A percentile compares a stretch with the other conserved stretches of the same genome.
Evolutionary conservation across 2,888 invertebrate genomes (phyloP).

Genomic region (Drosophila pseudotalamancana): DNA sequence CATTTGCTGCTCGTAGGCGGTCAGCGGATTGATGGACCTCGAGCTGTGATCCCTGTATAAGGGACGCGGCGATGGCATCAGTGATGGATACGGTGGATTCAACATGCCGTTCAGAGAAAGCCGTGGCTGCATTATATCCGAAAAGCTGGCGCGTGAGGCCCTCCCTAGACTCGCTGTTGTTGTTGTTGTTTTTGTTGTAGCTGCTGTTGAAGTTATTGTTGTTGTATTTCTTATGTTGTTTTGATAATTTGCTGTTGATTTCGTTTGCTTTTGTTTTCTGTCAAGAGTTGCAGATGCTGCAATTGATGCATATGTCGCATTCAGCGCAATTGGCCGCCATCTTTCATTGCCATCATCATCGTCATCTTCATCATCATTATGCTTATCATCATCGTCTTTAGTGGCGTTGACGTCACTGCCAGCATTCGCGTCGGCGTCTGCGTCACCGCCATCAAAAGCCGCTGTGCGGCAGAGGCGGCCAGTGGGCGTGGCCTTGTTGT

Average conservation of each 20-base stretch:
- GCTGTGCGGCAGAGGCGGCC: constrained; percentile 52
- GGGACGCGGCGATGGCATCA: constrained; percentile 83
- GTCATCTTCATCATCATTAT: not conserved
- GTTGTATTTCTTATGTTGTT: constrained; percentile 36
- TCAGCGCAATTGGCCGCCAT: constrained; percentile 49
- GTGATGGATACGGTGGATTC: constrained; percentile 80
- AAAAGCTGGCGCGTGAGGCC: constrained; percentile 78
- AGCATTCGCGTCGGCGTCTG: constrained; percentile 28
- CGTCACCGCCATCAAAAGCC: constrained; percentile 64
- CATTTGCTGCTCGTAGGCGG: constrained; percentile 81
- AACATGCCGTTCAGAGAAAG: constrained; percentile 83
- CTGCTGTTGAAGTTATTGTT: constrained; percentile 29
- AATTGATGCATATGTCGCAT: constrained; percentile 37
- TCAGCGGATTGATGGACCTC: constrained; percentile 82
- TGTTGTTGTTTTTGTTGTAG: constrained; percentile 30
- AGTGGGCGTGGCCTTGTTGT: constrained; percentile 35
- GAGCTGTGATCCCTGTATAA: constrained; percentile 82
- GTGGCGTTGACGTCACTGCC: constrained; percentile 40
- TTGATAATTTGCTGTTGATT: constrained; percentile 29
- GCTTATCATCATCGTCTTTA: constrained; percentile 9
- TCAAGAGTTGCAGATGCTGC: constrained; percentile 35
- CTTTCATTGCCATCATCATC: constrained; percentile 46
- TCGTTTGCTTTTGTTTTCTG: constrained; percentile 37
- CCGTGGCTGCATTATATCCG: constrained; percentile 83
- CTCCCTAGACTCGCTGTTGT: constrained; percentile 38